A percentile compares a stretch with the other conserved stretches of the same genome.
Conservation (phyloP, 2,888 invertebrate species). For the Adelognathus sp. region DNA sequence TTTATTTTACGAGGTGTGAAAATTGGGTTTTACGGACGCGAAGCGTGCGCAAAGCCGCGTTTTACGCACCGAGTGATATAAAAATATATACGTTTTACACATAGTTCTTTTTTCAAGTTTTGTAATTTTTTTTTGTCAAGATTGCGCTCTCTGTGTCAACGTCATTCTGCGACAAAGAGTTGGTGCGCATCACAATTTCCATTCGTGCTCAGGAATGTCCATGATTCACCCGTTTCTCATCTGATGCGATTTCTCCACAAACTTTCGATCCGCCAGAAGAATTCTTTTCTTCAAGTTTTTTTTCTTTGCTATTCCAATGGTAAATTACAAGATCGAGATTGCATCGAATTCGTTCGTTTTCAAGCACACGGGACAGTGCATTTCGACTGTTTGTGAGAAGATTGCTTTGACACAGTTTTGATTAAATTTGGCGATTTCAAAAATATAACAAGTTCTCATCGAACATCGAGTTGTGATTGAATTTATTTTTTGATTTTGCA, state of each 20-base stretch:
- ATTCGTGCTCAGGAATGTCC: conserved; percentile 27
- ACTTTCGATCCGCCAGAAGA: background rate
- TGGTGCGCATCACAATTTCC: conserved; percentile 16
- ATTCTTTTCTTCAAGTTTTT: background rate
- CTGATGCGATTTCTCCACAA: conserved; percentile 35
- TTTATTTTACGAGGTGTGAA: no score
- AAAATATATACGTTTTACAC: conserved; percentile 8
- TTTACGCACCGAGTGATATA: no score
- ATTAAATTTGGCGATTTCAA: no score
- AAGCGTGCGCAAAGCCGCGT: no score
- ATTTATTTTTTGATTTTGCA: no score
- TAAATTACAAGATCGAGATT: no score
- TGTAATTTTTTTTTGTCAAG: conserved; percentile 23
- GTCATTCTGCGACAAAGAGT: background rate
- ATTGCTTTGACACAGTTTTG: no score
- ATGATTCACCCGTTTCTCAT: conserved; percentile 27
- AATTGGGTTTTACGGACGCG: no score
- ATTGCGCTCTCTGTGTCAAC: conserved; percentile 27
- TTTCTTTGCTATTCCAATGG: background rate
- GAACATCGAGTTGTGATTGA: no score
- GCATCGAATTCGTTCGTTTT: background rate
- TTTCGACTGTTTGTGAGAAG: no score
- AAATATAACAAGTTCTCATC: no score
- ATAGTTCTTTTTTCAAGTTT: background rate
- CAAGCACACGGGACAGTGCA: no score